Conservation (phyloP, 1,140 invertebrate genomes). For the Pseudomyrmex flavicornis region DNA sequence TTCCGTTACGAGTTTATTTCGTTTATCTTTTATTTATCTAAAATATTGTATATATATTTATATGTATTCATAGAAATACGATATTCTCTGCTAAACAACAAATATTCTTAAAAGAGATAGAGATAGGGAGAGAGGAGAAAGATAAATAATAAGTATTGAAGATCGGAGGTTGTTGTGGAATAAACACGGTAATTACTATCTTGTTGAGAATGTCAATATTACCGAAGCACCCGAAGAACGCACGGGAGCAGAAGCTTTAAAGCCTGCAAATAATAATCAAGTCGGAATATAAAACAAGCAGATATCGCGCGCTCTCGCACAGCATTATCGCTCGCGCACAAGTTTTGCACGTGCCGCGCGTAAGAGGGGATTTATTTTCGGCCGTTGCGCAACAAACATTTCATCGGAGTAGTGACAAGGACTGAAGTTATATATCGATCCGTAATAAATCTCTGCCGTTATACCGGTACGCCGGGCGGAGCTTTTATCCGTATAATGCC, state of each 20-base stretch:
- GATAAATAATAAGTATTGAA: background rate
- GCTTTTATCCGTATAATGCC: constrained; percentile 79
- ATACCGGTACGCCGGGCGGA: constrained; percentile 66
- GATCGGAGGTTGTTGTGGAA: too few species aligned
- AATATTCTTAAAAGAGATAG: background rate
- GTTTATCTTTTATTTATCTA: too few species aligned
- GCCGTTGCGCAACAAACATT: constrained; percentile 71
- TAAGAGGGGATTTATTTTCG: constrained; percentile 74
- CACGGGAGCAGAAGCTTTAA: background rate
- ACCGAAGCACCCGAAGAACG: background rate
- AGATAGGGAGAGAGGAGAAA: background rate
- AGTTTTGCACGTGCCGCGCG: constrained; percentile 67
- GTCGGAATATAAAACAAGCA: constrained; percentile 44
- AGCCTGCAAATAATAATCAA: constrained; percentile 42
- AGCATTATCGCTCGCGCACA: constrained; percentile 50
- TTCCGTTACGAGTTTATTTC: too few species aligned
- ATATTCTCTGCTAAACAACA: background rate
- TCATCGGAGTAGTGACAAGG: constrained; percentile 74
- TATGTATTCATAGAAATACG: background rate
- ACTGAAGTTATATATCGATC: constrained; percentile 74
- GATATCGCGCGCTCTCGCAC: constrained; percentile 16
- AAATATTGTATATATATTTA: too few species aligned
- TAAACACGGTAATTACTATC: background rate
- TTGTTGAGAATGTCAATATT: constrained; percentile 20
- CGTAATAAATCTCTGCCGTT: constrained; percentile 77